Conservation (phyloP, 2,888 invertebrate species). For the Lacanobia wlatinum region DNA sequence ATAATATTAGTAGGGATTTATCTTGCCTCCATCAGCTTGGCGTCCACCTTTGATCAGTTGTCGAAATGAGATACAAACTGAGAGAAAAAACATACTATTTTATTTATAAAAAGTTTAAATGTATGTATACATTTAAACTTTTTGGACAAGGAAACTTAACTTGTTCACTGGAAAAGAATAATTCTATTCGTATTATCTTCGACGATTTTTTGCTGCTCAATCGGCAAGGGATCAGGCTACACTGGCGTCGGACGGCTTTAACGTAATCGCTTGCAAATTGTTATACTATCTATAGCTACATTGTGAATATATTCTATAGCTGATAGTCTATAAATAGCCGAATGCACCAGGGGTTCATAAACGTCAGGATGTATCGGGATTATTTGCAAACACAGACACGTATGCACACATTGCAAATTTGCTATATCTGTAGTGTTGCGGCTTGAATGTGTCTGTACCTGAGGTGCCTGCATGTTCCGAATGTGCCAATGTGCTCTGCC, state of each 20-base stretch:
- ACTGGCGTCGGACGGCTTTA: background rate
- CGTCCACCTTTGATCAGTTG: too few species aligned
- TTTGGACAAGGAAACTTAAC: background rate
- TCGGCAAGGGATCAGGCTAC: background rate
- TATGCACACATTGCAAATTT: background rate
- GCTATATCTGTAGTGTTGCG: background rate
- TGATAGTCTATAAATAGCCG: conserved; percentile 11
- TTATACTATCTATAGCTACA: background rate
- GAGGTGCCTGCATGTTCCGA: background rate
- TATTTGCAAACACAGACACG: background rate
- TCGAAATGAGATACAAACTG: too few species aligned
- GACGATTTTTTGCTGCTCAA: background rate
- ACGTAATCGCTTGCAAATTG: background rate
- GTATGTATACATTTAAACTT: too few species aligned
- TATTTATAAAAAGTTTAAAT: too few species aligned
- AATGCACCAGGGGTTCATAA: conserved; percentile 28
- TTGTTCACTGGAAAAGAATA: background rate
- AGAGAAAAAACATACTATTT: too few species aligned
- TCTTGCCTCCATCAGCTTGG: too few species aligned
- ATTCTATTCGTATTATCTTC: background rate
- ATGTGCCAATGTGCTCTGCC: background rate
- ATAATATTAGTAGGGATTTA: too few species aligned
- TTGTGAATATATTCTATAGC: background rate
- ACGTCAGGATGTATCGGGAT: background rate
- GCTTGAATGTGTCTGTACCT: background rate